Evolutionary conservation across 2,113 vertebrate species (phyloP).

Genomic region (Tyrannus savana): DNA sequence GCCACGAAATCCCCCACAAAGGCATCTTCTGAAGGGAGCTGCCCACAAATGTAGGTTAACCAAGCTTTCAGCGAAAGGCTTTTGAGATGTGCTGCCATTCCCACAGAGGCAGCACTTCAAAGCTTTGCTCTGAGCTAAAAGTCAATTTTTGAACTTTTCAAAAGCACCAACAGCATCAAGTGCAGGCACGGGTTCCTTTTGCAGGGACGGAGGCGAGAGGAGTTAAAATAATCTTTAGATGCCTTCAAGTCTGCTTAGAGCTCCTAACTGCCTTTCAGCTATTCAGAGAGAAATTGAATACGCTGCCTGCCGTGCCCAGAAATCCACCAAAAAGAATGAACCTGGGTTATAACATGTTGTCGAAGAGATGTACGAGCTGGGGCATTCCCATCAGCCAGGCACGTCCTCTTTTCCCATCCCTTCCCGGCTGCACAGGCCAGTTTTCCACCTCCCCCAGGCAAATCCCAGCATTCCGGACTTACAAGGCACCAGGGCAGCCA

Average conservation of each 20-base stretch:
- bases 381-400: slow-evolving; percentile 33
- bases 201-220: not conserved
- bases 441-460: slow-evolving; percentile 12
- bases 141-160: slow-evolving; percentile 21
- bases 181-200: not conserved
- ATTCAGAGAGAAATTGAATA: not conserved
- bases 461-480: not conserved
- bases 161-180: slow-evolving; percentile 33
- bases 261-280: slow-evolving; percentile 48
- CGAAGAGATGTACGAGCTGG: not conserved
- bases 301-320: slow-evolving; percentile 41
- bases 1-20: not conserved
- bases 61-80: not conserved
- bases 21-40: slow-evolving; percentile 3
- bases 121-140: slow-evolving; percentile 50
- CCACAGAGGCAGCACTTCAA: slow-evolving; percentile 54
- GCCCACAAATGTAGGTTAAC: slow-evolving; percentile 30
- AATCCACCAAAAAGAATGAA: slow-evolving; percentile 21
- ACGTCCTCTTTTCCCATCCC: slow-evolving; percentile 35
- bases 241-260: slow-evolving; percentile 9
- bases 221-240: slow-evolving; percentile 25
- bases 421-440: not conserved
- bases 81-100: not conserved
- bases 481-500: not conserved
- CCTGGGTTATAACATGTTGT: not conserved